phyloP scores from a whole-genome alignment of 1,140 invertebrate genomes.

The Doryteuthis pealeii region DNA sequence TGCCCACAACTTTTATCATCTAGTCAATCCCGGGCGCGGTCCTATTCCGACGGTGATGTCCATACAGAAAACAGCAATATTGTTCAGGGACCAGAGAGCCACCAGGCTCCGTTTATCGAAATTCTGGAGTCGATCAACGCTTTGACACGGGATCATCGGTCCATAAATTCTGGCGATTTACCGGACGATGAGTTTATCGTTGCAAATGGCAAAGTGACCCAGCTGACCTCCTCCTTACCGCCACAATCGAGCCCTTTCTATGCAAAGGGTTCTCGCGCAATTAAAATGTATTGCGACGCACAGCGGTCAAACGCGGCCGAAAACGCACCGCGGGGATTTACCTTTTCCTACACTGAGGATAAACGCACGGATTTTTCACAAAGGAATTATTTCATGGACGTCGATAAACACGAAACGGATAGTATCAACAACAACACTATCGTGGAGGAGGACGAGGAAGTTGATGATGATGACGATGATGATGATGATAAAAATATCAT shows the following conservation, averaged over 20 bases:
- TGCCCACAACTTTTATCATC: neutral
- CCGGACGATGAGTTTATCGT: neutral
- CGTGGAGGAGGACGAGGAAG: neutral
- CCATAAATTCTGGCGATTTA: neutral
- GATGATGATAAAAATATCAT: neutral
- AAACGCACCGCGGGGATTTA: constrained; percentile 13
- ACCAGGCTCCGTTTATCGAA: neutral
- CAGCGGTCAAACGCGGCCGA: neutral
- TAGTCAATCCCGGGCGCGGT: neutral
- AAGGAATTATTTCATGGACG: constrained; percentile 15
- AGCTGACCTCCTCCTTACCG: too few species aligned
- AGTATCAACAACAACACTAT: neutral
- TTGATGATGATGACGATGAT: neutral
- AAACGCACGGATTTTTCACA: constrained; percentile 17
- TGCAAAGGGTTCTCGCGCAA: too few species aligned
- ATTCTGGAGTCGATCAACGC: neutral
- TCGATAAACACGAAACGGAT: neutral
- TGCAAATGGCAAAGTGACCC: neutral
- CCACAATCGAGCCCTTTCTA: too few species aligned
- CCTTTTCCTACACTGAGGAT: constrained; percentile 25
- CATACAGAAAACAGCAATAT: neutral
- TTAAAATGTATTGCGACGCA: neutral
- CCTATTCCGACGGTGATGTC: constrained; percentile 4
- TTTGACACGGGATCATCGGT: neutral
- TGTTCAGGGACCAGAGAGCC: too few species aligned